Evolutionary conservation across 2,113 vertebrate genomes (phyloP).

Genomic region (Dicentrarchus labrax): DNA sequence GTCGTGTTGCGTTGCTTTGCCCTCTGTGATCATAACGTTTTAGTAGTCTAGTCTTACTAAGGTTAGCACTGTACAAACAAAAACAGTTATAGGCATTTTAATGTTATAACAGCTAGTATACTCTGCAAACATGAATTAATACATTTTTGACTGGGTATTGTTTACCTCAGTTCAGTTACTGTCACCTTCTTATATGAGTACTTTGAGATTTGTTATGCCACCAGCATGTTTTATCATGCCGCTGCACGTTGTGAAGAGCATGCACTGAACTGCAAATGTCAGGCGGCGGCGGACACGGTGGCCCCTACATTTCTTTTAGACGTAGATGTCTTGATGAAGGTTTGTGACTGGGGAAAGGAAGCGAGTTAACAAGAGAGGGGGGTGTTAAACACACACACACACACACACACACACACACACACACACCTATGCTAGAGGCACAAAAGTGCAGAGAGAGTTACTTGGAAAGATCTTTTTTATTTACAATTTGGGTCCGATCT

Average conservation of each 20-base stretch:
- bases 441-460: background rate
- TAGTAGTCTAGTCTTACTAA: too few relatives aligned
- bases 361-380: background rate
- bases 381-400: too few relatives aligned
- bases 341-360: background rate
- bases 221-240: background rate
- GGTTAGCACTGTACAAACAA: too few relatives aligned
- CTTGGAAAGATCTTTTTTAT: background rate
- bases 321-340: too few relatives aligned
- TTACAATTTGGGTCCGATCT: background rate
- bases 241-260: background rate
- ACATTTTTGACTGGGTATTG: background rate
- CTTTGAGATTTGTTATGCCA: background rate
- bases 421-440: too few relatives aligned
- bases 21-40: too few relatives aligned
- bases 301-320: background rate
- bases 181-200: background rate
- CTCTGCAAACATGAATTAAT: too few relatives aligned
- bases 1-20: too few relatives aligned
- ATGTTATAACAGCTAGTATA: too few relatives aligned
- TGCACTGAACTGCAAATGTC: background rate
- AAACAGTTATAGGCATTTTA: too few relatives aligned
- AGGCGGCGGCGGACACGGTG: background rate
- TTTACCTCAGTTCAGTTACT: too few relatives aligned
- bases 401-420: too few relatives aligned